Evolutionary conservation across 2,797 vertebrate genomes (phyloP), one percentile per base, ranked within the genome.

Genomic region (Merluccius polli): DNA sequence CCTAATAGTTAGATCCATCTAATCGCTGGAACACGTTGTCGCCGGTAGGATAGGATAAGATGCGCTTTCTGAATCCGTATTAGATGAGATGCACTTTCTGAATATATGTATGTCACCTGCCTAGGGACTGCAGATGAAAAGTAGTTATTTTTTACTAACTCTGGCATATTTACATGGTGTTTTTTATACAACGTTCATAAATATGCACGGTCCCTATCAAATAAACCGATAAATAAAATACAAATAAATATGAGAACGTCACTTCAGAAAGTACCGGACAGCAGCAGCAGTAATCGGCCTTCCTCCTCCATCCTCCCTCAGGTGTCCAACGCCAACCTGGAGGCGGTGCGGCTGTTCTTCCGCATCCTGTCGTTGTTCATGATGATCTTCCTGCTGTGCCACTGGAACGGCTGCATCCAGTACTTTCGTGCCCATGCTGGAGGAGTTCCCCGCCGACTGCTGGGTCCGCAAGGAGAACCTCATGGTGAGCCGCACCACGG

Each of bases 341-440:
- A 94, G 82, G 92, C 93, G 77, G 88, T 94, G 68, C 90, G 91
- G 3, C 77, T 95, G 36, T 92, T 94, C 83, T 92, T 94, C 81
- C 90, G 93, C 77, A 82, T 94, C 79, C 41, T 94, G 77, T 93
- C 93, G 18, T 84, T 94, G 48, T 94, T 94, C 82, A 94, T 93
- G 90, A 94, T 94, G 92, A 94, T 95, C 63, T 94, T 94, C 88
- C 86, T 94, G 79, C 86, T 95, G 77, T 94, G 93, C 76, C 94
- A 95, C 84, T 95, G 93, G 94, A 94, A 95, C 24, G 93, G 93
- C 69, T 95, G 94, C 86, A 93, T 95, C 85, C 94, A 95, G 87
- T 94, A 94, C 80, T 94, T 94, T 33, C n/a, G 93, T 94, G 38
- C 93, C 93, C 1, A 94, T 94, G 92, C 85, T 95, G 82, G 92